Evolutionary conservation across 2,888 invertebrate species (phyloP).

Genomic region (Trissoscelio sp.): DNA sequence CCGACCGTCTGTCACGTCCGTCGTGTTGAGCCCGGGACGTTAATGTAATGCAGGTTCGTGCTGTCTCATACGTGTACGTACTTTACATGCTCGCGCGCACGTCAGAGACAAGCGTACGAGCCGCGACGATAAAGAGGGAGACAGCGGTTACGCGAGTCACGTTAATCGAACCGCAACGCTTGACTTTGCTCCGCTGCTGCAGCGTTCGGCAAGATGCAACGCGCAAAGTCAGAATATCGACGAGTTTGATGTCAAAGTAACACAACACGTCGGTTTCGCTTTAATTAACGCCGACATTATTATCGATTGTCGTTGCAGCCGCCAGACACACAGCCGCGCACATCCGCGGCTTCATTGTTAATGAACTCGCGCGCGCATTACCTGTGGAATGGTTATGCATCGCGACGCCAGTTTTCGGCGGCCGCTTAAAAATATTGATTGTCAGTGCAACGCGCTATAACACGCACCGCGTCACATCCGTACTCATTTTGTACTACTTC

Average conservation of each 20-base stretch:
- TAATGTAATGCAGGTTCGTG: conserved; percentile 60
- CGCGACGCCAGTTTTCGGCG: conserved; percentile 29
- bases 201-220: conserved; percentile 63
- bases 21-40: conserved; percentile 44
- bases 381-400: conserved; percentile 45
- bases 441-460: background rate
- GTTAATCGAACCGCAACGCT: conserved; percentile 69
- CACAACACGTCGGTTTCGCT: conserved; percentile 63
- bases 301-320: conserved; percentile 56
- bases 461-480: no score
- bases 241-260: conserved; percentile 65
- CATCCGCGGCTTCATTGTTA: conserved; percentile 57
- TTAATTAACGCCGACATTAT: conserved; percentile 64
- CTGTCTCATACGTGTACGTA: conserved; percentile 50
- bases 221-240: conserved; percentile 67
- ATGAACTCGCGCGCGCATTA: conserved; percentile 59
- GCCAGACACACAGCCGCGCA: conserved; percentile 28
- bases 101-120: conserved; percentile 38
- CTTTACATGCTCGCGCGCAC: conserved; percentile 50
- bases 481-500: no score
- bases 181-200: conserved; percentile 57
- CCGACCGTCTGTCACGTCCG: conserved; percentile 54
- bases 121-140: conserved; percentile 48
- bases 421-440: conserved; percentile 42
- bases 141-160: conserved; percentile 65